Percentiles rank a stretch among this genome's conserved stretches.
These are phyloP conservation scores for Chaenogobius annularis DNA, from an alignment of 2,113 vertebrate genomes.

Conservation along the genomic window DNA sequence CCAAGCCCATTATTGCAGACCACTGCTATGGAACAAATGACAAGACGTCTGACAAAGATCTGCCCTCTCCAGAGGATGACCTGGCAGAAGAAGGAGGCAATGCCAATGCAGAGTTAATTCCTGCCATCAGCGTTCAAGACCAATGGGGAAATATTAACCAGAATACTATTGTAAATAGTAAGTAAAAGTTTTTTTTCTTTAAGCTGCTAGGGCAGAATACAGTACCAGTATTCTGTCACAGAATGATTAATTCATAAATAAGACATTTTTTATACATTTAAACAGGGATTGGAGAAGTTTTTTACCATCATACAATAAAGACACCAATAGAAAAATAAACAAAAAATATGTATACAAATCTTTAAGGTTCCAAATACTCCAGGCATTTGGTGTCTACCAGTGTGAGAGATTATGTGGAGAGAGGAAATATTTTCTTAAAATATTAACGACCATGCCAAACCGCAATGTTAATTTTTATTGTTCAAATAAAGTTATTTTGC, in stretches of 20 bases:
- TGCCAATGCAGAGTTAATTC: background rate
- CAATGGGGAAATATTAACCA: background rate
- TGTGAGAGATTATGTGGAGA: background rate
- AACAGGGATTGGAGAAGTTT: no score
- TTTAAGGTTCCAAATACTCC: no score
- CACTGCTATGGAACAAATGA: slow-evolving; percentile 3
- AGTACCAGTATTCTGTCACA: no score
- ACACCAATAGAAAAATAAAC: no score
- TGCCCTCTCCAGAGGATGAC: background rate
- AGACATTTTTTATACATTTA: no score
- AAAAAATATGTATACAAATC: no score
- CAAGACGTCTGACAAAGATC: background rate
- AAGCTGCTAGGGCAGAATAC: no score
- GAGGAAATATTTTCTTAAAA: background rate
- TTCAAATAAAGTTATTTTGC: background rate
- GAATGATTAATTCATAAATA: no score
- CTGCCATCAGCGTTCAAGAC: background rate
- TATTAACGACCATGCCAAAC: no score
- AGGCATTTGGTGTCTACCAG: background rate
- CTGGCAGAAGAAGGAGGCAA: background rate
- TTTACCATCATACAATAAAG: no score
- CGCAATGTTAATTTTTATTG: no score
- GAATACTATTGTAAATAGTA: background rate
- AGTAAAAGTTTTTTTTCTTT: background rate
- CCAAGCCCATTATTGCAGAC: background rate